These are phyloP conservation scores for Schizaphis graminum DNA, from an alignment of 2,888 invertebrate genomes.

Conservation along the genomic window DNA sequence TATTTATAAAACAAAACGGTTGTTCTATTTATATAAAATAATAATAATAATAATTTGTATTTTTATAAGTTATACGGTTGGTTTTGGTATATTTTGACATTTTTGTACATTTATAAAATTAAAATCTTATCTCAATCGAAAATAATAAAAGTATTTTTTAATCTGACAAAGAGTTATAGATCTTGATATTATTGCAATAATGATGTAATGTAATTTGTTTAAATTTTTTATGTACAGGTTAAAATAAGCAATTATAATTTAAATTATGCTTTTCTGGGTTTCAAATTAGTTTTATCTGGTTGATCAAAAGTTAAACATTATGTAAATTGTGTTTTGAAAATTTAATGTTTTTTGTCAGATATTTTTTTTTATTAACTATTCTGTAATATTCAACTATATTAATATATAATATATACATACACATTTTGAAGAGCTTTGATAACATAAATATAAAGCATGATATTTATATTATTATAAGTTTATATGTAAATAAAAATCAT, in stretches of 20 bases:
- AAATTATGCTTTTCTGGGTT: not conserved
- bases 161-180: not conserved
- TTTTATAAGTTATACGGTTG: not conserved
- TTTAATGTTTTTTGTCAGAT: not conserved
- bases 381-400: not conserved
- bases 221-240: not conserved
- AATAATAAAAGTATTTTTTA: not conserved
- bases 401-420: not conserved
- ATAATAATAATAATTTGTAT: not conserved
- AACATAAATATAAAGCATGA: too few species aligned
- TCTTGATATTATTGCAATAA: not conserved
- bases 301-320: not conserved
- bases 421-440: too few species aligned
- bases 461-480: too few species aligned
- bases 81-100: not conserved
- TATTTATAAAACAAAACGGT: not conserved
- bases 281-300: conserved; percentile 3
- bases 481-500: too few species aligned
- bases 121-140: not conserved
- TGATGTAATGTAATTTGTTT: not conserved
- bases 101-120: not conserved
- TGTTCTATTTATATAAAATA: not conserved
- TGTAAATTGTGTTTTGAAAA: not conserved
- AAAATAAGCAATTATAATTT: not conserved
- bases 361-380: not conserved